Base-by-base conservation (phyloP, 2,797 vertebrate genomes). In the Caiman crocodilus region DNA sequence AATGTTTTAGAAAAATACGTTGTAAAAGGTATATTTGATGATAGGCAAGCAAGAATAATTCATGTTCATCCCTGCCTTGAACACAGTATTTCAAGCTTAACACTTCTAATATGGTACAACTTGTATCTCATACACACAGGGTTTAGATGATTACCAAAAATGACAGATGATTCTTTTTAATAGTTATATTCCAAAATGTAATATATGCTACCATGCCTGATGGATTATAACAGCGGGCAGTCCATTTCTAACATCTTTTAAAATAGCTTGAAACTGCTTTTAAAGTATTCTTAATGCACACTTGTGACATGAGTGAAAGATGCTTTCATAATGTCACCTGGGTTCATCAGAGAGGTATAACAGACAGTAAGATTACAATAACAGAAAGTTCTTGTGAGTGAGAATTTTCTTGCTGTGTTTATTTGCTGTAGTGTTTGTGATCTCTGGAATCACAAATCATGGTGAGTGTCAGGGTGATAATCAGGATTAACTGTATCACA, bases 381-480 rank as follows among this genome's bases (percentile, higher is more conserved):
- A 90, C 7, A 90, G 42, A 83, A 95, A 88, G 79, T 14, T 60
- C 13, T 83, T 63, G 5, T 59, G 85, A 82, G 85, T 56, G 5
- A 2, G 28, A 57, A 82, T 92, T 3, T 6, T 85, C 17, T 11
- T 76, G 60, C 82, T 86, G n/a, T 58, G 59, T 82, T 91, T 79
- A 65, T 86, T 94, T 95, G 93, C 16, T 69, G 55, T 17, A 26
- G 4, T 30, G 21, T 58, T 4, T 80, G 5, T 79, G 84, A 87
- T 83, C 76, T 91, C 82, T 7, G 82, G 76, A 88, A 96, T 94
- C 79, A 84, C 59, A 94, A 94, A 96, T 94, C 78, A 71, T 69
- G 84, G 15, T 79, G 21, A 84, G 16, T 93, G 28, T 79, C 64
- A 89, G 59, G 21, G 16, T 82, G 58, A 94, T 93, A 76, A 94